phyloP scores from a whole-genome alignment of 2,888 invertebrate species.

The Euplagia quadripunctaria region DNA sequence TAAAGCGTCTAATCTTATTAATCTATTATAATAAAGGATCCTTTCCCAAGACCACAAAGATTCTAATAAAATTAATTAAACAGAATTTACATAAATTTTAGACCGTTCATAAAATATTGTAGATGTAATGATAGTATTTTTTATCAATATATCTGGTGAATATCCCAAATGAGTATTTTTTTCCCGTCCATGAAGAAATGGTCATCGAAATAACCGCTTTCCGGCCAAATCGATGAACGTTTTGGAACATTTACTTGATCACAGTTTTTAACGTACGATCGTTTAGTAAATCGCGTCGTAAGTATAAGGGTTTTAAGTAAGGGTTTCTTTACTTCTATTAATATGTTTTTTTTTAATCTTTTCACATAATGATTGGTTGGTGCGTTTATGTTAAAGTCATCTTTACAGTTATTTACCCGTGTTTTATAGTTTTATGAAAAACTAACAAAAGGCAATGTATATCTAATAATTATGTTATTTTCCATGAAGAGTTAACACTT shows the following conservation, averaged over 20 bases:
- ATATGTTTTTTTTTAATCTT: conserved; percentile 39
- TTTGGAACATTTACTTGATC: conserved; percentile 72
- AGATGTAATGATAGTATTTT: conserved; percentile 61
- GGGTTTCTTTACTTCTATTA: conserved; percentile 57
- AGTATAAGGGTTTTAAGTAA: conserved; percentile 64
- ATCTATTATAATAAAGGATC: conserved; percentile 40
- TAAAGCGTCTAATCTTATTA: conserved; percentile 31
- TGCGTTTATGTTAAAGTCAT: not conserved
- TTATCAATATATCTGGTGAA: conserved; percentile 51
- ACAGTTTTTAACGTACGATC: conserved; percentile 68
- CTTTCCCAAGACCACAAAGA: conserved; percentile 44
- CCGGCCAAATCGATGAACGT: conserved; percentile 66
- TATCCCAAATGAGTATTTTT: conserved; percentile 55
- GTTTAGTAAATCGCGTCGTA: conserved; percentile 66
- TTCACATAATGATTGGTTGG: conserved; percentile 17
- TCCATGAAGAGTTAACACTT: no score
- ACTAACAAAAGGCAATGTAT: not conserved
- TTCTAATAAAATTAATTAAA: conserved; percentile 58
- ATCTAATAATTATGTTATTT: no score
- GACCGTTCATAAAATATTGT: conserved; percentile 47
- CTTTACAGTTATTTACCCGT: not conserved
- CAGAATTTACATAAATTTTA: conserved; percentile 60
- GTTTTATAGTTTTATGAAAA: not conserved
- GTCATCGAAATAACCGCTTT: conserved; percentile 67
- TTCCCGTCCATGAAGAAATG: conserved; percentile 46